Evolutionary conservation across 2,113 vertebrate genomes (phyloP).

Genomic region (Corydoras maculifer): DNA sequence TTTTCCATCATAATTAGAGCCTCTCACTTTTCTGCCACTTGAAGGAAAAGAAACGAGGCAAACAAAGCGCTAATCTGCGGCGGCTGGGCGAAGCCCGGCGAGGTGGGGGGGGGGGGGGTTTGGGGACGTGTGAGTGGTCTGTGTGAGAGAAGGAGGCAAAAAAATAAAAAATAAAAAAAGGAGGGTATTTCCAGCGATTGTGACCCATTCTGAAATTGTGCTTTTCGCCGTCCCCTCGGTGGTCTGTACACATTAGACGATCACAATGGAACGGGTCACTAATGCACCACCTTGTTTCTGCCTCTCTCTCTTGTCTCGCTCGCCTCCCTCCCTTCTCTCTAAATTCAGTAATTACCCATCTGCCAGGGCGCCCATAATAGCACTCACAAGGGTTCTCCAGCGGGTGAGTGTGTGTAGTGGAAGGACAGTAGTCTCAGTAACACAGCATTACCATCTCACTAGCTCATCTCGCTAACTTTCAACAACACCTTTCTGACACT

Average conservation of each 20-base stretch:
- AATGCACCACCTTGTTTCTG: conserved; percentile 39
- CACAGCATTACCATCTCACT: conserved; percentile 33
- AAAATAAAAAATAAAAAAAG: conserved; percentile 1
- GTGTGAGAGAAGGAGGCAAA: conserved; percentile 6
- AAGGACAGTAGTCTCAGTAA: conserved; percentile 34
- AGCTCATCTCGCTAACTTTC: conserved; percentile 30
- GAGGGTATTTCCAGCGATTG: conserved; percentile 37
- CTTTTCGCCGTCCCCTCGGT: conserved; percentile 34
- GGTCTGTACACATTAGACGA: conserved; percentile 36
- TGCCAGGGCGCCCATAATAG: conserved; percentile 38
- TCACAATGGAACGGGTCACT: conserved; percentile 40
- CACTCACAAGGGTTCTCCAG: conserved; percentile 39
- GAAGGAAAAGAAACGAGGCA: conserved; percentile 34
- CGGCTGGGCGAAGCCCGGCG: neutral
- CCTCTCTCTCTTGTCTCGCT: conserved; percentile 25
- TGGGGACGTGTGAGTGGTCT: conserved; percentile 11
- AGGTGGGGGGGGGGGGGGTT: neutral
- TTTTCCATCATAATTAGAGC: conserved; percentile 38
- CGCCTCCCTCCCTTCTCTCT: conserved; percentile 26
- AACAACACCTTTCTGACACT: conserved; percentile 35
- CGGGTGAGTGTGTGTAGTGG: conserved; percentile 29
- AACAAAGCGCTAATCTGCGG: conserved; percentile 30
- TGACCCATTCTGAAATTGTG: conserved; percentile 37
- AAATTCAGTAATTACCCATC: conserved; percentile 42
- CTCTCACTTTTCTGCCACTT: conserved; percentile 38